A percentile compares a stretch with the other conserved stretches of the same genome.
These are phyloP conservation scores for Muraenolepis orangiensis DNA, from an alignment of 2,797 vertebrate species.

Conservation along the genomic window DNA sequence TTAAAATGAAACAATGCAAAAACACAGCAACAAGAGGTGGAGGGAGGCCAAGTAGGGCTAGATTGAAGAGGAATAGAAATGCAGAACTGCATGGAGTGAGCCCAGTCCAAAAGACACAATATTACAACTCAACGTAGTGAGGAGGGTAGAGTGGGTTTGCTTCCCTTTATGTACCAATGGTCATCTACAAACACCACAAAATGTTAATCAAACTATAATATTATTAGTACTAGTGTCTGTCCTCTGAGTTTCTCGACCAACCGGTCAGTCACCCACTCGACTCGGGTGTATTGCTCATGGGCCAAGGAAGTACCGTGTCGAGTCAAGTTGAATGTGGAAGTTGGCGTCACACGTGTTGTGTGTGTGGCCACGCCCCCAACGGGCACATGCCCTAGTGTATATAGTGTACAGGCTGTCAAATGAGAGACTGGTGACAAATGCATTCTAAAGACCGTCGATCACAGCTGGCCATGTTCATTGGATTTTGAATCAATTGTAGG, in stretches of 20 bases:
- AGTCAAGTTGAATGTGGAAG: too few relatives aligned
- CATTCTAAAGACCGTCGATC: not conserved
- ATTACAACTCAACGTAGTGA: not conserved
- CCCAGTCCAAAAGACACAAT: not conserved
- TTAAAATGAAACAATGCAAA: not conserved
- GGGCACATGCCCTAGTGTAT: too few relatives aligned
- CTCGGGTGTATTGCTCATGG: too few relatives aligned
- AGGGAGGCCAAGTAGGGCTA: not conserved
- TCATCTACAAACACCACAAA: not conserved
- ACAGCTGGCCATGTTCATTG: not conserved
- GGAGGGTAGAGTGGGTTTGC: not conserved
- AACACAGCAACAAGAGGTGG: not conserved
- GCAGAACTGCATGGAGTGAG: not conserved
- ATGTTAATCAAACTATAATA: too few relatives aligned
- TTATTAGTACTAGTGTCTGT: too few relatives aligned
- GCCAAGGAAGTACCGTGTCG: too few relatives aligned
- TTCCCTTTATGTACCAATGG: not conserved
- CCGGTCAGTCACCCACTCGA: too few relatives aligned
- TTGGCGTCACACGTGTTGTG: too few relatives aligned
- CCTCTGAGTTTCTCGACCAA: too few relatives aligned
- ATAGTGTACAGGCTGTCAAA: too few relatives aligned
- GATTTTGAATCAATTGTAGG: not conserved
- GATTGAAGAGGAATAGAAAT: not conserved
- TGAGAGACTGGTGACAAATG: not conserved
- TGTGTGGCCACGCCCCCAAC: too few relatives aligned